Conservation (phyloP, 1,140 invertebrate species). For the Tetragnatha versicolor region DNA sequence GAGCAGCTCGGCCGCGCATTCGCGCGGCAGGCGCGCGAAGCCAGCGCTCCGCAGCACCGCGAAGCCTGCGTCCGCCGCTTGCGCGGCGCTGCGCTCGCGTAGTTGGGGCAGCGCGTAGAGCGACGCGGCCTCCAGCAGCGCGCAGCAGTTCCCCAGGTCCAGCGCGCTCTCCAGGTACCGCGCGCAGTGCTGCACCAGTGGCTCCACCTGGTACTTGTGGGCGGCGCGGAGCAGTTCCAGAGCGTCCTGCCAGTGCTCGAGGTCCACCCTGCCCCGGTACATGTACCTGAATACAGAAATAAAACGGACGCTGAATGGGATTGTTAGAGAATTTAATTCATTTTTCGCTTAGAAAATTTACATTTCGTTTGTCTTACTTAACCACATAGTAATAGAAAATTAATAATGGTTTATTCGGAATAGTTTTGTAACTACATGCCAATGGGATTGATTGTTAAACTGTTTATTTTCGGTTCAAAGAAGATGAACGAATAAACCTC, state of each 20-base stretch:
- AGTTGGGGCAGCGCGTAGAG: neutral
- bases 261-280: neutral
- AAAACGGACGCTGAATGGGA: too few species aligned
- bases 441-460: too few species aligned
- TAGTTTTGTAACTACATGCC: too few species aligned
- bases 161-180: constrained; percentile 16
- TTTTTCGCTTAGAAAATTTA: too few species aligned
- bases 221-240: constrained; percentile 24
- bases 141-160: constrained; percentile 6
- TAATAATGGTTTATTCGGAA: too few species aligned
- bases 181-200: constrained; percentile 8
- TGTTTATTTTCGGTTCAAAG: too few species aligned
- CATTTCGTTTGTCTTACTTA: too few species aligned
- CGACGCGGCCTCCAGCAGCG: constrained; percentile 13
- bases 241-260: constrained; percentile 16
- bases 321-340: too few species aligned
- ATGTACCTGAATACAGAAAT: constrained; percentile 4
- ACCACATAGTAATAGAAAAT: too few species aligned
- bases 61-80: constrained; percentile 31
- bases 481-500: too few species aligned
- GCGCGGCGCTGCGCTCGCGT: constrained; percentile 8
- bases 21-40: constrained; percentile 16
- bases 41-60: constrained; percentile 14
- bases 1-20: too few species aligned
- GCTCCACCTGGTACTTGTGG: constrained; percentile 33